phyloP scores from a whole-genome alignment of 2,888 invertebrate genomes.

The Nemurella pictetii region DNA sequence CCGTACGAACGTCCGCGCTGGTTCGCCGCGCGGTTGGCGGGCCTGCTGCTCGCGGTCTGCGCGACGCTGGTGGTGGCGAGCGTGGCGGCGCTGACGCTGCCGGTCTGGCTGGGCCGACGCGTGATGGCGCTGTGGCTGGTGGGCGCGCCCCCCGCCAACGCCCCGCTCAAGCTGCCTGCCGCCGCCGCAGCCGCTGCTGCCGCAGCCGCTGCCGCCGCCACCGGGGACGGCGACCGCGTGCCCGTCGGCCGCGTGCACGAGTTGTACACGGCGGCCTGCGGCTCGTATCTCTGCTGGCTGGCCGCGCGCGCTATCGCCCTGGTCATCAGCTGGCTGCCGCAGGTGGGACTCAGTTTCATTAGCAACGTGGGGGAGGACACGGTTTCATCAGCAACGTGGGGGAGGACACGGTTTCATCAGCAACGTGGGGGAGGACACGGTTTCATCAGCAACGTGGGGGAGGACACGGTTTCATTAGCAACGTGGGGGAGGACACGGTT shows the following conservation, averaged over 20 bases:
- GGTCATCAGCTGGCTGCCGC: constrained; percentile 84
- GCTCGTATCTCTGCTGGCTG: constrained; percentile 95
- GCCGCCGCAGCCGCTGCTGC: neutral
- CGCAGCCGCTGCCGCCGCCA: neutral
- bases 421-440: too few species aligned
- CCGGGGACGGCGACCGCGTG: constrained; percentile 37
- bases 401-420: too few species aligned
- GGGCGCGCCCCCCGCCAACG: constrained; percentile 55
- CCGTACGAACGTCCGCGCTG: constrained; percentile 85
- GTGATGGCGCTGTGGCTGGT: constrained; percentile 86
- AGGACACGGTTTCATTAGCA: too few species aligned
- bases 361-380: too few species aligned
- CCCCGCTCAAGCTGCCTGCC: constrained; percentile 47
- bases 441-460: too few species aligned
- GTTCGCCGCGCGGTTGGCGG: constrained; percentile 71
- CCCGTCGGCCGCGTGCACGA: constrained; percentile 77
- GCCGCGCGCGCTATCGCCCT: constrained; percentile 80
- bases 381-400: too few species aligned
- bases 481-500: too few species aligned
- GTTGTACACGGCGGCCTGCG: constrained; percentile 91
- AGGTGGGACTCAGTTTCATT: constrained; percentile 76
- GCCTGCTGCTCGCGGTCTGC: constrained; percentile 75
- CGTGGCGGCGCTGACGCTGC: constrained; percentile 81
- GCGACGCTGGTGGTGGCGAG: constrained; percentile 83
- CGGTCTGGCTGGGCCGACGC: constrained; percentile 87